phyloP scores from a whole-genome alignment of 2,113 vertebrate species.

The Smithornis capensis region DNA sequence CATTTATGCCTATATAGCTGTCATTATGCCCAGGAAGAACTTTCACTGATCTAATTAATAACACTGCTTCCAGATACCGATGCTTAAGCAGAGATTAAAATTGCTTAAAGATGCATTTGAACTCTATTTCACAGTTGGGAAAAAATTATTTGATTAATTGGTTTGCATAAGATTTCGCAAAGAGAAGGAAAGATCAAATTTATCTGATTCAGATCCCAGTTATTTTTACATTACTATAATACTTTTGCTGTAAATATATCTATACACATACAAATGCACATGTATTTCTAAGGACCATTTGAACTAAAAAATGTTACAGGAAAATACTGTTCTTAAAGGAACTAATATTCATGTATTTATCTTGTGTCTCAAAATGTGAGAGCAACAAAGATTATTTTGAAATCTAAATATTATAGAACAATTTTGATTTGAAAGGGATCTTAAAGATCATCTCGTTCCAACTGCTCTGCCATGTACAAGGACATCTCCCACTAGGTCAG shows the following conservation, averaged over 20 bases:
- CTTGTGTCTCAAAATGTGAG: background rate
- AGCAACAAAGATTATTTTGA: background rate
- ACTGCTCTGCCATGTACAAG: background rate
- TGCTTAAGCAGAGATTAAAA: background rate
- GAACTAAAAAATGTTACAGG: background rate
- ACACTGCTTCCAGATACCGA: background rate
- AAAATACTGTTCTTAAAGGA: background rate
- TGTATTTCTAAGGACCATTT: background rate
- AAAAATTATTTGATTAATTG: background rate
- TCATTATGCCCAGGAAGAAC: constrained; percentile 2
- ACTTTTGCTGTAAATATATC: background rate
- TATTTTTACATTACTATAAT: background rate
- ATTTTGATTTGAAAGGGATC: background rate
- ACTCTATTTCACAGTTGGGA: background rate
- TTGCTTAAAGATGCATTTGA: background rate
- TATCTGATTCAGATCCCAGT: background rate
- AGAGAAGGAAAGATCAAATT: background rate
- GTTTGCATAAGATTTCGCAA: background rate
- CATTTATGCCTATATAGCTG: background rate
- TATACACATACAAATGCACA: background rate
- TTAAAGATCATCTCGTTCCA: background rate
- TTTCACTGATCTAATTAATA: constrained; percentile 16
- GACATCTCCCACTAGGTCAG: background rate
- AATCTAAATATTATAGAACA: background rate
- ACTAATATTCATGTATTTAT: background rate